Conservation (phyloP, 1,140 invertebrate species). For the Lerema accius region DNA sequence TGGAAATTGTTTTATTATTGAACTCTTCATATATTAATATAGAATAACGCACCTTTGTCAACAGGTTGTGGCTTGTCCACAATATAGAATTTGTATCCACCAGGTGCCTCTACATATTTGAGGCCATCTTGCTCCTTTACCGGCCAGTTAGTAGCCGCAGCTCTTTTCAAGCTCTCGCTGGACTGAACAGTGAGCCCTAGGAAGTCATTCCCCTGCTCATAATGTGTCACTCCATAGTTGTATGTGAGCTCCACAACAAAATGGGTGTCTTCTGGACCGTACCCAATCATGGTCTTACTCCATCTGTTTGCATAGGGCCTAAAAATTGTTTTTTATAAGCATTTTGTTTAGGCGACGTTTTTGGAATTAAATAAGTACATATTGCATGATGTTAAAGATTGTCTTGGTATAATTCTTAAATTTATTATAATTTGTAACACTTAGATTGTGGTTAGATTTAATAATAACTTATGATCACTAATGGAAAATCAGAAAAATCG, state of each 20-base stretch:
- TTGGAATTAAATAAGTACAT: conserved; percentile 12
- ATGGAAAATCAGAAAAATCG: no score
- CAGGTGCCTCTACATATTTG: conserved; percentile 90
- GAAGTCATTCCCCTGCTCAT: conserved; percentile 95
- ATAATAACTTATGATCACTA: no score
- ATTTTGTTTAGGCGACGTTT: no score
- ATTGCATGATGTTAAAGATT: no score
- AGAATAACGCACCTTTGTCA: conserved; percentile 85
- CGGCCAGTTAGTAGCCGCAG: conserved; percentile 87
- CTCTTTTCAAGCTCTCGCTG: conserved; percentile 88
- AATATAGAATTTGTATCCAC: conserved; percentile 95
- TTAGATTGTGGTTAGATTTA: no score
- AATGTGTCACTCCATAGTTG: conserved; percentile 96
- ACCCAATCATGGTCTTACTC: conserved; percentile 99
- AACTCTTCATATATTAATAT: not conserved
- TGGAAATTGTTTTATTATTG: no score
- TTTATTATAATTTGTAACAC: no score
- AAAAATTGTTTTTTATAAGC: conserved; percentile 48
- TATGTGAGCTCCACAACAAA: conserved; percentile 99
- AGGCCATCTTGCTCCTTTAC: conserved; percentile 84
- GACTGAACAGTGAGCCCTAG: conserved; percentile 93
- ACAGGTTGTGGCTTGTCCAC: conserved; percentile 87
- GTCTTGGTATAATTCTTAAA: no score
- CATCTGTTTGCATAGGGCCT: conserved; percentile 98
- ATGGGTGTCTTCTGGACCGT: conserved; percentile 96